These are phyloP conservation scores for Sialis fuliginosa DNA, from an alignment of 2,888 invertebrate species.

Conservation along the genomic window DNA sequence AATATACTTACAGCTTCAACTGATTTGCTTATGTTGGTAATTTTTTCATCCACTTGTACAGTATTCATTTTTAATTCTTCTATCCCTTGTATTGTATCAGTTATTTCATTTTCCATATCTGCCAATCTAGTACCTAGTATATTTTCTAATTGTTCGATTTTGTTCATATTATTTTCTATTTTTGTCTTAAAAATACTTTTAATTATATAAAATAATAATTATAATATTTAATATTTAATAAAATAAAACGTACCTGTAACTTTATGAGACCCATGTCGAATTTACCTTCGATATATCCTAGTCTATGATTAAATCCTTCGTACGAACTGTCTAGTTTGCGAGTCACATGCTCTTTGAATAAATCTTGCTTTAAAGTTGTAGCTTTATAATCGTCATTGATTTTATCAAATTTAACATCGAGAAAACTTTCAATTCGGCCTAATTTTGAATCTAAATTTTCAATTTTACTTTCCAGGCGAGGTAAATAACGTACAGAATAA, in stretches of 20 bases:
- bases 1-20: too few species aligned
- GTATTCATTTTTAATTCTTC: constrained; percentile 20
- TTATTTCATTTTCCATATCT: constrained; percentile 21
- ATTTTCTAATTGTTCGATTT: constrained; percentile 22
- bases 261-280: constrained; percentile 20
- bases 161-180: constrained; percentile 15
- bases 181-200: constrained; percentile 14
- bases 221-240: neutral
- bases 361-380: constrained; percentile 24
- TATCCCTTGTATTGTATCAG: constrained; percentile 19
- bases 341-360: constrained; percentile 21
- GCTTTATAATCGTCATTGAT: constrained; percentile 24
- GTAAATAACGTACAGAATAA: constrained; percentile 20
- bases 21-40: constrained; percentile 3
- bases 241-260: constrained; percentile 19
- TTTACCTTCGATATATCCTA: constrained; percentile 23
- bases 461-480: constrained; percentile 21
- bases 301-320: constrained; percentile 23
- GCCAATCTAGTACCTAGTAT: constrained; percentile 18
- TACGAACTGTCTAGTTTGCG: constrained; percentile 25
- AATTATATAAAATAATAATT: neutral
- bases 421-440: constrained; percentile 21
- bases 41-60: constrained; percentile 15
- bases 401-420: constrained; percentile 22
- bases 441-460: constrained; percentile 21